Base-by-base conservation (phyloP, 2,113 vertebrate species). In the Campylomormyrus tamandua region DNA sequence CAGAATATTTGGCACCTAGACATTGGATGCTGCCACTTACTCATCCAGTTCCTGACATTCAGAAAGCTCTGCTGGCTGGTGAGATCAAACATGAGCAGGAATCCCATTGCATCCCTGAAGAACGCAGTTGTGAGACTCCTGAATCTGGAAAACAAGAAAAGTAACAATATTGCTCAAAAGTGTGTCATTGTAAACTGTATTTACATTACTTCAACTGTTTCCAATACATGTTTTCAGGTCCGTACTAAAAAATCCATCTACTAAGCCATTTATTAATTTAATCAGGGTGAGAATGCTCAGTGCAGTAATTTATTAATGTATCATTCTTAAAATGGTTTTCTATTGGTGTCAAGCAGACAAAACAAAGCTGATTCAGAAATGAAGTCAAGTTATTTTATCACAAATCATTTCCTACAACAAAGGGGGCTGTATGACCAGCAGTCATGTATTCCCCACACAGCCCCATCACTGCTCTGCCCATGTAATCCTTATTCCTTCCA, bases 31-130 rank as follows among this genome's bases (percentile, higher is more conserved):
- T 87, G 49, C 5, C 50, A 97, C 98, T 93, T 96, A 99, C 98
- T 98, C 98, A 99, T 99, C 98, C 98, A 99, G 93, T 97, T 99
- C 53, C 98, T 96, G 95, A 99, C 97, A 88, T 99, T 99, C 90
- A 99, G 95, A 94, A 98, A 99, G 93, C 98, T 99, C 96, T 99
- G 97, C 90, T 98, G 98, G 94, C 97, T 98, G 92, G 97, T 99
- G 92, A 99, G 97, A 90, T 99, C 98, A 86, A 99, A 99, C 98
- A 98, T 98, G 53, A 99, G 94, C 88, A 98, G 93, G 94, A 99
- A 99, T 9, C 98, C 98, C 98, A 99, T 99, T n/a, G 98, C 97
- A 1, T 99, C 98, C 94, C 98, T 95, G 96, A 99, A 99, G 92
- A 99, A 99, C 0, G 98, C 98, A 0, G 98, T 98, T 0, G 98